Evolutionary conservation across 2,113 vertebrate genomes (phyloP), one percentile per base, ranked within the genome.

Genomic region (Cepphus grylle): DNA sequence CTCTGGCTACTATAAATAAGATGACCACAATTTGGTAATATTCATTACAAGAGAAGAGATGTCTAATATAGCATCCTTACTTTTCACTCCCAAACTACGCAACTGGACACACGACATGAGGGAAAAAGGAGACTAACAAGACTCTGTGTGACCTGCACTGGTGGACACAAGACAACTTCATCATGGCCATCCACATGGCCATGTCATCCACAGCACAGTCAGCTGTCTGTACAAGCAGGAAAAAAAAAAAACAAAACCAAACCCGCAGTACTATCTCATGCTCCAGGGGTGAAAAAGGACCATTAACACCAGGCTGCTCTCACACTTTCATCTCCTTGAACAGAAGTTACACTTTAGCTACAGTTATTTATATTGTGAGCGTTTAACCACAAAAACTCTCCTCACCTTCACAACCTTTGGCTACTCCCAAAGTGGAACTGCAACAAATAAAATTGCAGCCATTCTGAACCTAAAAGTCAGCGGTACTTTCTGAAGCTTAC

Each of bases 291-390:
- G 63, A 78, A 23, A 93, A 74, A 63, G 65, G 59, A 47, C 82
- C 65, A 85, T 2, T 27, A 73, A 42, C 50, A 74, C 30, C 14
- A 49, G 43, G 20, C 86, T 6, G 52, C 80, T 63, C 29, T 34
- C 58, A 47, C 32, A 9, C 66, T 62, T 80, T 16, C 61, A 79
- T 53, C 92, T 82, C 87, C 62, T 90, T 14, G 40, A 90, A 49
- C 0, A 79, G 14, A 85, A 95, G 92, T 91, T 95, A 93, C 30
- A 85, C 43, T 93, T 96, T 93, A 96, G 94, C 96, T 82, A 73
- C 9, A 22, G 62, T 85, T 69, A 87, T 66, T 93, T 94, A 91
- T 77, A 82, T 13, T 90, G 90, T 88, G 70, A 96, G 93, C 14
- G 27, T 94, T 97, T 94, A 95, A 94, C 94, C 66, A 61, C 90